Evolutionary conservation across 2,113 vertebrate genomes (phyloP).

Genomic region (Platysternon megacephalum): DNA sequence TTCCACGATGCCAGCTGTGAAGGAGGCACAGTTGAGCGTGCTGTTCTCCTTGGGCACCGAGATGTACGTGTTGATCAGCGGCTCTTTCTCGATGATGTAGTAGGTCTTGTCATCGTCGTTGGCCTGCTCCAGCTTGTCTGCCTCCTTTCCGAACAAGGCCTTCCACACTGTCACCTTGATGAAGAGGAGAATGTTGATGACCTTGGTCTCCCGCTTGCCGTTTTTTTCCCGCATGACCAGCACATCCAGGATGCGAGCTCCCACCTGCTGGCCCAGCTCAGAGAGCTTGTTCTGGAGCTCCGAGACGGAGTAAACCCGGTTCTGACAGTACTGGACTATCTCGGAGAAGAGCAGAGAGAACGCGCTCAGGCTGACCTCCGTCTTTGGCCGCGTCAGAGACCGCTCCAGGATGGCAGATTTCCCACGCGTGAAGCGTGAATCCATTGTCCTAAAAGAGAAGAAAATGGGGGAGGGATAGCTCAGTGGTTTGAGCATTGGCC

Average conservation of each 20-base stretch:
- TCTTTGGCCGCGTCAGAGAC: conserved; percentile 86
- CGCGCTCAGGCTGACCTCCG: conserved; percentile 89
- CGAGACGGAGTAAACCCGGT: conserved; percentile 91
- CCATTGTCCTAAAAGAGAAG: conserved; percentile 77
- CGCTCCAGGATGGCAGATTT: conserved; percentile 92
- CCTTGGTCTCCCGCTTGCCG: conserved; percentile 90
- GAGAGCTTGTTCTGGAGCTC: conserved; percentile 93
- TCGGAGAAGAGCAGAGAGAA: conserved; percentile 95
- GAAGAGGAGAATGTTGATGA: conserved; percentile 87
- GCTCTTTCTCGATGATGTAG: conserved; percentile 95
- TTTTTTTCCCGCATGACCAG: conserved; percentile 91
- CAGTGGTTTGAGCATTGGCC: no score
- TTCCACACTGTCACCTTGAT: conserved; percentile 89
- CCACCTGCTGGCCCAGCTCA: conserved; percentile 90
- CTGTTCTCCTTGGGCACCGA: conserved; percentile 95
- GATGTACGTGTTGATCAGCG: conserved; percentile 92
- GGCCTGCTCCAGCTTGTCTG: conserved; percentile 95
- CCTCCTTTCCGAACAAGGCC: conserved; percentile 92
- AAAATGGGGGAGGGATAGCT: no score
- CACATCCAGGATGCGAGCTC: conserved; percentile 88
- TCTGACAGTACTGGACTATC: conserved; percentile 97
- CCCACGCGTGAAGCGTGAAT: conserved; percentile 90
- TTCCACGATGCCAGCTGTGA: conserved; percentile 91
- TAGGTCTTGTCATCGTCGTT: conserved; percentile 94
- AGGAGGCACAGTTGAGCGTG: conserved; percentile 94